phyloP scores from a whole-genome alignment of 2,797 vertebrate genomes.

The Pogoniulus pusillus region DNA sequence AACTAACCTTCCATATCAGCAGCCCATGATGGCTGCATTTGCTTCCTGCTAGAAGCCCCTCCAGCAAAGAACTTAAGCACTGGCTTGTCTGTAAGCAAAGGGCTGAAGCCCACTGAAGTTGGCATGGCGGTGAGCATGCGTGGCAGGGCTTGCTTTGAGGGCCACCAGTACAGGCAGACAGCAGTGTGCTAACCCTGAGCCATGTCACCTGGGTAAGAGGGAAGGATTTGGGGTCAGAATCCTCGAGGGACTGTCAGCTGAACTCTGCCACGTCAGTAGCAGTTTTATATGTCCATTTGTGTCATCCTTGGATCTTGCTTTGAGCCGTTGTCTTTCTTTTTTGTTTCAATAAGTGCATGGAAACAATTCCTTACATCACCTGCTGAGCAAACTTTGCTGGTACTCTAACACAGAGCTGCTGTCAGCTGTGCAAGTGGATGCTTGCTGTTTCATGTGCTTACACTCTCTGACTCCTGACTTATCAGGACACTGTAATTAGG shows the following conservation, averaged over 20 bases:
- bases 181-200: background rate
- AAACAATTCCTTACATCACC: background rate
- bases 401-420: constrained; percentile 7
- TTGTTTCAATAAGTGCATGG: background rate
- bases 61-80: background rate
- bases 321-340: background rate
- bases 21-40: background rate
- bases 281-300: background rate
- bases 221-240: background rate
- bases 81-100: background rate
- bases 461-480: background rate
- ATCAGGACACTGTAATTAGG: background rate
- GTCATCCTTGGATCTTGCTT: background rate
- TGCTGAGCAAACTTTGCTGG: background rate
- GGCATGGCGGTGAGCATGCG: background rate
- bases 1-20: background rate
- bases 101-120: background rate
- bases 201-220: fast-evolving
- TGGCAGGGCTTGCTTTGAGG: background rate
- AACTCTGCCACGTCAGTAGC: background rate
- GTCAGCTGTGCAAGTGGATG: background rate
- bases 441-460: background rate
- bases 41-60: background rate
- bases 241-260: background rate
- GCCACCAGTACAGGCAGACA: background rate